phyloP scores from a whole-genome alignment of 2,113 vertebrate species.

The Spermophilus dauricus region DNA sequence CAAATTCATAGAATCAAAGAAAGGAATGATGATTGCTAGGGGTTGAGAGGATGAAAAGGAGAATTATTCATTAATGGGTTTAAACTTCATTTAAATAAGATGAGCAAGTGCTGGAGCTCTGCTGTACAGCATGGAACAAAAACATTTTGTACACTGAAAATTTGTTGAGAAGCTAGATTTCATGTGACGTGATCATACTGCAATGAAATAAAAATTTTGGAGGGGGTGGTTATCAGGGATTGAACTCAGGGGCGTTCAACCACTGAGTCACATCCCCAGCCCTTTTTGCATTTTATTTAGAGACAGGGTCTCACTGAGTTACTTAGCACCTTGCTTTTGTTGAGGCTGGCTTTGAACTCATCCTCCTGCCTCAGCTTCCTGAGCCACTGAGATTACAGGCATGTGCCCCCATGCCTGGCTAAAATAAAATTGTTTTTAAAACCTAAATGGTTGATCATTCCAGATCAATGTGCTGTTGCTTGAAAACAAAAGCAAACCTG shows the following conservation, averaged over 20 bases:
- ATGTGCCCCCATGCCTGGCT: no score
- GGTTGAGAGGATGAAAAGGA: not conserved
- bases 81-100: not conserved
- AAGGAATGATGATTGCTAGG: not conserved
- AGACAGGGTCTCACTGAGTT: no score
- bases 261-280: no score
- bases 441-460: not conserved
- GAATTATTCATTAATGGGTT: not conserved
- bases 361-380: no score
- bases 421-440: not conserved
- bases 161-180: not conserved
- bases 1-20: not conserved
- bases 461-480: not conserved
- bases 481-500: not conserved
- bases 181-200: not conserved
- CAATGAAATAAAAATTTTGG: not conserved
- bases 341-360: no score
- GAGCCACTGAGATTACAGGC: no score
- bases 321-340: no score
- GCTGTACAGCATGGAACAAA: no score
- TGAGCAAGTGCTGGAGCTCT: not conserved
- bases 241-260: no score
- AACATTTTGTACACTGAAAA: not conserved
- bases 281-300: no score
- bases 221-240: no score